A percentile compares a stretch with the other conserved stretches of the same genome.
These are phyloP conservation scores for Gortyna flavago DNA, from an alignment of 2,888 invertebrate genomes.

Conservation along the genomic window DNA sequence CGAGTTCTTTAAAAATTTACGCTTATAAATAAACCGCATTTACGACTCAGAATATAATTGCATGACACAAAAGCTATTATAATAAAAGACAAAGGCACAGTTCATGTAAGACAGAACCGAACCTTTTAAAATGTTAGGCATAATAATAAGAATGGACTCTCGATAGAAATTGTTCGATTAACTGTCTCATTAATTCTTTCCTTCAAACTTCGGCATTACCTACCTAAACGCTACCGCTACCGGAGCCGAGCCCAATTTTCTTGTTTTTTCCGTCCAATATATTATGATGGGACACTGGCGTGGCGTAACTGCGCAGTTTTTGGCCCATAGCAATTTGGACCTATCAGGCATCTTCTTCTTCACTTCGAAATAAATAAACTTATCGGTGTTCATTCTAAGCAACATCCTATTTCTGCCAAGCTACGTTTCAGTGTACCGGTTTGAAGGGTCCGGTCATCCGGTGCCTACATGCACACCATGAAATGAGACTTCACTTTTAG, in stretches of 20 bases:
- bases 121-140: neutral
- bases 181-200: neutral
- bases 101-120: neutral
- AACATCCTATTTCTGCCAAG: neutral
- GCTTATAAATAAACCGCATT: conserved; percentile 35
- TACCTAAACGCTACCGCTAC: conserved; percentile 9
- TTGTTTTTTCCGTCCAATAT: conserved; percentile 31
- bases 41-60: conserved; percentile 35
- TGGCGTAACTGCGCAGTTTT: conserved; percentile 38
- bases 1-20: conserved; percentile 23
- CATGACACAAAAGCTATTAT: conserved; percentile 12
- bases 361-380: neutral
- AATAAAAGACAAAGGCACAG: conserved; percentile 18
- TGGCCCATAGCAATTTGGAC: conserved; percentile 19
- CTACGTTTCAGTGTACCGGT: neutral
- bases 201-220: neutral
- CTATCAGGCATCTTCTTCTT: too few species aligned
- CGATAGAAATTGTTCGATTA: neutral
- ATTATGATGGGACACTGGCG: conserved; percentile 9
- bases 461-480: neutral
- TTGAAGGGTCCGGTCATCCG: neutral
- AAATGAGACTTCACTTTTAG: neutral
- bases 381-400: neutral
- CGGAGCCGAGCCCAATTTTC: conserved; percentile 25
- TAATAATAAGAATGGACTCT: neutral